Base-by-base conservation (phyloP, 1,140 invertebrate species). In the Pseudomyrmex dendroicus region DNA sequence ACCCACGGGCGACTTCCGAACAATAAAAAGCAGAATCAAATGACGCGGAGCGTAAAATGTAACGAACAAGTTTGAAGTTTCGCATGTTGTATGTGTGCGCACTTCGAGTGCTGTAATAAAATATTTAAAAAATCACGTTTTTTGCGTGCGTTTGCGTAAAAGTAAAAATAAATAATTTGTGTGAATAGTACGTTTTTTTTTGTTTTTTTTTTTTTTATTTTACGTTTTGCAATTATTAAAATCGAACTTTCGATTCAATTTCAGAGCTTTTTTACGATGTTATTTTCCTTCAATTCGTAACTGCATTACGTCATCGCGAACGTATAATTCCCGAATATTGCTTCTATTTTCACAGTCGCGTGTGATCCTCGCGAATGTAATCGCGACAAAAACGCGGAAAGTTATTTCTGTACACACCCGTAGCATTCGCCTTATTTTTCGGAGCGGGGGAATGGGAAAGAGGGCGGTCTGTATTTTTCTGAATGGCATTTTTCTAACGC, bases 401-500 rank as follows among this genome's bases (percentile, higher is more conserved):
- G n/a, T 46, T 17, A 46, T 15, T 67, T 22, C n/a, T 17, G 57
- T 9, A 67, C 9, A 57, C 17, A 48, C 12, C 7, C 35, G 22
- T 48, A 12, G 35, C 15, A 50, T 70, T 4, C 25, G 59, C 12
- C 20, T 61, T 63, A 63, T 13, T 72, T 9, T 35, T 35, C 35
- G 35, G 5, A 0, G 35, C 35, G 5, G 35, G 5, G 35, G 25
- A 2, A 22, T 2, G 0, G 25, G 4, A 72, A 52, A 68, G 35
- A 35, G 35, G 35, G 5, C 66, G 50, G 48, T 78, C 7, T 48
- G 50, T 80, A 12, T 62, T 61, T 80, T n/a, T 72, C 52, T 17
- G 52, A 68, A 59, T 25, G 64, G 54, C 54, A 80, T 80, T 48
- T 80, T 80, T 80, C 54, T 50, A 59, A 12, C 22, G 17, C n/a